Percentiles rank a stretch among this genome's conserved stretches.
phyloP scores from a whole-genome alignment of 2,888 invertebrate genomes.

The Synanthedon vespiformis region DNA sequence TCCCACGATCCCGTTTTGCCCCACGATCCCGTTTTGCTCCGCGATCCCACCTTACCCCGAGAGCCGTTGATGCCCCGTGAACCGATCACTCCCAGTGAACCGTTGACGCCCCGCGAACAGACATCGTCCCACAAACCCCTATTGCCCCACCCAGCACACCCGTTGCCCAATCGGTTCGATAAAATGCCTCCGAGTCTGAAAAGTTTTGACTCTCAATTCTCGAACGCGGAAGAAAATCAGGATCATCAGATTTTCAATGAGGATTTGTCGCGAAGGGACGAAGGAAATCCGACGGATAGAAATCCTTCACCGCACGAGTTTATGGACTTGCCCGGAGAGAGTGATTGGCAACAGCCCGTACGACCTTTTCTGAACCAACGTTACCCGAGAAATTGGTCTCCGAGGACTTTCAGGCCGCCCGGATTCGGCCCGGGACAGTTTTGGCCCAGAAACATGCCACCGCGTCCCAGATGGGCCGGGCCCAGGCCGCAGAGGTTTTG shows the following conservation, averaged over 20 bases:
- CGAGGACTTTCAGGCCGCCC: slow-evolving; percentile 37
- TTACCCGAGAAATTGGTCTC: slow-evolving; percentile 55
- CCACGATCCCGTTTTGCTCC: background rate
- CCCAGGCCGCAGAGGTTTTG: slow-evolving; percentile 57
- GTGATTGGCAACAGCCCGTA: slow-evolving; percentile 14
- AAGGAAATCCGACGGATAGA: slow-evolving; percentile 12
- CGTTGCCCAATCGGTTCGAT: slow-evolving; percentile 45
- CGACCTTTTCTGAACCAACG: slow-evolving; percentile 29
- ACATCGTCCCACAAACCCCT: no score
- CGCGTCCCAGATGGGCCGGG: slow-evolving; percentile 46
- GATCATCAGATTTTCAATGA: slow-evolving; percentile 35
- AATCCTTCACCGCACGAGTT: slow-evolving; percentile 21
- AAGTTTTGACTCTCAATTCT: slow-evolving; percentile 19
- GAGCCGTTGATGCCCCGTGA: background rate
- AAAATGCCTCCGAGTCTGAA: slow-evolving; percentile 41
- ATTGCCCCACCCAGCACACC: slow-evolving; percentile 12
- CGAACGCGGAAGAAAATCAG: slow-evolving; percentile 15
- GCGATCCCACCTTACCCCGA: background rate
- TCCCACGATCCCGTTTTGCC: background rate
- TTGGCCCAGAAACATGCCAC: slow-evolving; percentile 46
- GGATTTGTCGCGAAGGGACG: slow-evolving; percentile 29
- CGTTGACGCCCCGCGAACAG: no score
- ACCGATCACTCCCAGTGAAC: no score
- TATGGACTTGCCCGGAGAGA: slow-evolving; percentile 17
- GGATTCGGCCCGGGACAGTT: slow-evolving; percentile 21